Base-by-base conservation (phyloP, 2,797 vertebrate genomes). In the Eidolon dupreanum region DNA sequence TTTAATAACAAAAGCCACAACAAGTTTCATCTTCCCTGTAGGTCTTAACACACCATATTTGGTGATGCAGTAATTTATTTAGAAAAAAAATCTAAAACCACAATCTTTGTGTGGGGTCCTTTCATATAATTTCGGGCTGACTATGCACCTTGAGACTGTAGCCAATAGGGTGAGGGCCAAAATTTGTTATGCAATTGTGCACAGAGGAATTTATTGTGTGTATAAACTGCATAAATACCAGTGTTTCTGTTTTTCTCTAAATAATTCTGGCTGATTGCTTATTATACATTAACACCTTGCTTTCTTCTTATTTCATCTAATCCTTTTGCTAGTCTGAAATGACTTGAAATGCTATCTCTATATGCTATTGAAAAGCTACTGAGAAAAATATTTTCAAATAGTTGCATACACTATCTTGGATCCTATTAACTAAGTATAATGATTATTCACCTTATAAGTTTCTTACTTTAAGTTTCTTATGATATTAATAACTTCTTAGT, bases 301-400 rank as follows among this genome's bases (percentile, higher is more conserved):
- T 53, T 28, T 87, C 43, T 74, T 63, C 51, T 93, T n/a, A 86
- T 36, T 92, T 77, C 46, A 84, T 81, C 41, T 8, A 41, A 79
- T 68, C 73, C 28, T 90, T 73, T 55, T 51, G 71, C 28, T 92
- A n/a, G 49, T 94, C 57, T 57, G 59, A 92, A 90, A 87, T 82
- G 24, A 93, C 22, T 6, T 55, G 63, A 82, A 70, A 90, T 79
- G 81, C 87, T 26, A 59, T 33, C 87, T 70, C 70, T 70, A 53
- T 17, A 66, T 31, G 75, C 24, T 57, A 38, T 1, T 15, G 4
- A 91, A 73, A 28, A 38, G 77, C 28, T 85, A n/a, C 24, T 85
- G n/a, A 95, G 79, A 41, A 86, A 96, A 66, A 81, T 55, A 71
- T 28, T 78, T 93, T 86, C 88, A 68, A 86, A 83, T 41, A 55